Evolutionary conservation across 2,888 invertebrate genomes (phyloP), one percentile per base, ranked within the genome.

Genomic region (Fragum fragum): DNA sequence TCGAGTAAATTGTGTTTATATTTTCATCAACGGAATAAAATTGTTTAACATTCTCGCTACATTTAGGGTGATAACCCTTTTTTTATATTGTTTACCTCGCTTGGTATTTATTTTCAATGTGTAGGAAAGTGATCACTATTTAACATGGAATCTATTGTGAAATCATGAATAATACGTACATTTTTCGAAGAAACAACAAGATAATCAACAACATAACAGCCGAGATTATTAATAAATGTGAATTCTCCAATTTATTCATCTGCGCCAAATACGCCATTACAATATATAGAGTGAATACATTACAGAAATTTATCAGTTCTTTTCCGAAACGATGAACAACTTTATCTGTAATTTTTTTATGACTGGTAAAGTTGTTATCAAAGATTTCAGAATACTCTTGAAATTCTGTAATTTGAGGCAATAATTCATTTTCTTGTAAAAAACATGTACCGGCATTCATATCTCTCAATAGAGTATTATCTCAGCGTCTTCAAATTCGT

Each of bases 201-300:
- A 47, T 73, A 73, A 73, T 73, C 73, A 18, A 73, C 26, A 29
- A 59, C 61, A 39, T 61, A 59, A 9, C 59, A 39, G 18, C 73
- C 73, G 21, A 32, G 16, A n/a, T 21, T 39, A n/a, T 28, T 55
- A 14, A 59, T 39, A 59, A 36, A 73, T 9, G 73, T 73, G 28
- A 42, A 73, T 11, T 59, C 59, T 3, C 73, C 61, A n/a, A 23
- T 28, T 6, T 9, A 14, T 42, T 23, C 23, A 55, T 71, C 55
- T 21, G 29, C 11, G 14, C 73, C 73, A 42, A n/a, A 61, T 39
- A 39, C n/a, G 26, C 73, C 73, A 61, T 73, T 73, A 59, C 61
- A 32, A 73, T 73, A 21, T 11, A 32, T 7, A 26, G 42, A 28
- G 23, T 21, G 6, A 42, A 59, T n/a, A 18, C 1, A 36, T 73